These are phyloP conservation scores for Polylopha cassiicola DNA, from an alignment of 2,888 invertebrate species.

Conservation along the genomic window DNA sequence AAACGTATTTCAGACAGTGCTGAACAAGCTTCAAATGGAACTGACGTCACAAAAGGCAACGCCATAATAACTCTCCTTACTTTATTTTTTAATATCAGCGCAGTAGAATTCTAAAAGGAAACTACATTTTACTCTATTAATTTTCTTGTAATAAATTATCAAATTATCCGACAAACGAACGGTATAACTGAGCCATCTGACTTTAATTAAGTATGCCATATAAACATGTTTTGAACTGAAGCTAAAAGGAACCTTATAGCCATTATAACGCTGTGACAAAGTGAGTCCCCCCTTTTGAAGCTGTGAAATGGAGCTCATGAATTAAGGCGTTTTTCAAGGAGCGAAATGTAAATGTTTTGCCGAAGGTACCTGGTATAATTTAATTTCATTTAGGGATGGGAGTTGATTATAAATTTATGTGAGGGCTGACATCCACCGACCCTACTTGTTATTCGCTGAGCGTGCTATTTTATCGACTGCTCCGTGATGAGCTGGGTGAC, in stretches of 20 bases:
- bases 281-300: constrained; percentile 37
- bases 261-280: constrained; percentile 42
- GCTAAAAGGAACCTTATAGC: constrained; percentile 25
- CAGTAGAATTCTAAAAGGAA: constrained; percentile 18
- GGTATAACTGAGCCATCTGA: constrained; percentile 29
- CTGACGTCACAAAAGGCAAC: too few relatives aligned
- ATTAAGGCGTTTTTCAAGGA: constrained; percentile 52
- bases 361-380: constrained; percentile 67
- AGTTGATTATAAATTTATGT: constrained; percentile 74
- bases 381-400: constrained; percentile 64
- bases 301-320: constrained; percentile 47
- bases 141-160: constrained; percentile 26
- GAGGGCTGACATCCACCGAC: constrained; percentile 50
- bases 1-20: too few relatives aligned
- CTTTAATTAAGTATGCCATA: constrained; percentile 39
- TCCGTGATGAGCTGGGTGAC: constrained; percentile 51
- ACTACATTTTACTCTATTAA: constrained; percentile 25
- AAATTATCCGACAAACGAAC: constrained; percentile 26
- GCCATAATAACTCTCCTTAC: too few relatives aligned
- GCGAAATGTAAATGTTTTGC: constrained; percentile 63
- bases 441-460: constrained; percentile 61
- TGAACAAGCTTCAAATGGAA: too few relatives aligned
- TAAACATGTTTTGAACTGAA: constrained; percentile 34
- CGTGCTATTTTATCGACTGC: constrained; percentile 57
- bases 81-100: too few relatives aligned